Evolutionary conservation across 2,113 vertebrate genomes (phyloP).

Genomic region (Gambusia holbrooki): DNA sequence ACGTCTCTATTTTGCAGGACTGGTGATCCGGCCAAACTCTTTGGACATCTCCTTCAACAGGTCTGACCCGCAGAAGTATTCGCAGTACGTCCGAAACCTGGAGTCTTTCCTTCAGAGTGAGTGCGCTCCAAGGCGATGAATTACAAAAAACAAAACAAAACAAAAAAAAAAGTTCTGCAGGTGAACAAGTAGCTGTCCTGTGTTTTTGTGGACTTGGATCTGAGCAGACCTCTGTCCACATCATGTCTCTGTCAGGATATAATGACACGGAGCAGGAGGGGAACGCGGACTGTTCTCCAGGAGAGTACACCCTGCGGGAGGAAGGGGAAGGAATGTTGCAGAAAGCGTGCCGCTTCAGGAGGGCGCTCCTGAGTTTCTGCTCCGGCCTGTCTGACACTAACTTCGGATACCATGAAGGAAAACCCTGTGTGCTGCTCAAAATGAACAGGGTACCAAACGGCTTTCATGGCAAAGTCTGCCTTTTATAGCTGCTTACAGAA

Average conservation of each 20-base stretch:
- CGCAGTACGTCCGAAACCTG: conserved; percentile 80
- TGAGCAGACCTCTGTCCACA: background rate
- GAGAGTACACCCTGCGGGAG: conserved; percentile 80
- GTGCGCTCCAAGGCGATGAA: conserved; percentile 38
- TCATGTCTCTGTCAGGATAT: conserved; percentile 79
- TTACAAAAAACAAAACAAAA: background rate
- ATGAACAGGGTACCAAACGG: conserved; percentile 90
- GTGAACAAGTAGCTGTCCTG: background rate
- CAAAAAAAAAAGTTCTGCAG: background rate
- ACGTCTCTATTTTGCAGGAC: conserved; percentile 75
- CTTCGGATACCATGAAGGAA: conserved; percentile 89
- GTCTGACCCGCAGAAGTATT: conserved; percentile 78
- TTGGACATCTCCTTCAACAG: conserved; percentile 86
- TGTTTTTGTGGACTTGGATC: conserved; percentile 2
- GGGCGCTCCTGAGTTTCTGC: conserved; percentile 82
- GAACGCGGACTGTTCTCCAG: conserved; percentile 79
- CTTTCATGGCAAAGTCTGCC: background rate
- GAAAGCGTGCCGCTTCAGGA: conserved; percentile 86
- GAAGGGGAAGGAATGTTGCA: conserved; percentile 52
- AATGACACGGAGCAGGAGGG: conserved; percentile 84
- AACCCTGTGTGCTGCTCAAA: conserved; percentile 92
- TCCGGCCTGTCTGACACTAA: conserved; percentile 83
- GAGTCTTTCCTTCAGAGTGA: conserved; percentile 86
- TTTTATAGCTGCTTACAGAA: background rate
- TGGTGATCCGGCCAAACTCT: conserved; percentile 90